These are phyloP conservation scores for Tetrapedia diversipes DNA, from an alignment of 2,888 invertebrate species.

Conservation along the genomic window DNA sequence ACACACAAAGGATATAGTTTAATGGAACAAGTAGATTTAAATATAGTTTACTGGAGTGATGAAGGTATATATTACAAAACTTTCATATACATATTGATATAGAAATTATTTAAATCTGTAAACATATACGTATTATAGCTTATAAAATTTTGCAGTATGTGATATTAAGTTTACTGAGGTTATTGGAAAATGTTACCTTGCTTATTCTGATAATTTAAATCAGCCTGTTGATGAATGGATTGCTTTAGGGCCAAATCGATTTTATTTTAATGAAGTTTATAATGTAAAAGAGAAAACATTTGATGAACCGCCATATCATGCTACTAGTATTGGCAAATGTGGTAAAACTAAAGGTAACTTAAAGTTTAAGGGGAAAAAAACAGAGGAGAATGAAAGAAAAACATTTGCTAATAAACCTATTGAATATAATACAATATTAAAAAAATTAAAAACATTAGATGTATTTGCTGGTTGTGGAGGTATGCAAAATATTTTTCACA, in stretches of 20 bases:
- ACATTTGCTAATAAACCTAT: conserved; percentile 73
- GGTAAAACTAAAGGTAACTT: conserved; percentile 88
- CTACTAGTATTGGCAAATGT: conserved; percentile 85
- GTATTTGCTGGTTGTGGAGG: conserved; percentile 95
- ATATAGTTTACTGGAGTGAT: conserved; percentile 90
- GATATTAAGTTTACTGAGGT: conserved; percentile 86
- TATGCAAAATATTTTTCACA: conserved; percentile 65
- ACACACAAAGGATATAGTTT: conserved; percentile 85
- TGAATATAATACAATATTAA: conserved; percentile 80
- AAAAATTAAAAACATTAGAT: conserved; percentile 88
- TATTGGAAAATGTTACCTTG: conserved; percentile 88
- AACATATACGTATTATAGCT: background rate
- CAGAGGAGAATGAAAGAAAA: conserved; percentile 64
- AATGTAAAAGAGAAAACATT: conserved; percentile 85
- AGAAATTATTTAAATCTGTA: background rate
- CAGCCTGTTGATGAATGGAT: conserved; percentile 85
- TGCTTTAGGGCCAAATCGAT: conserved; percentile 86
- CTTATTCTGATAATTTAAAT: conserved; percentile 86
- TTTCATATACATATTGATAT: background rate
- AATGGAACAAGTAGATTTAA: conserved; percentile 87
- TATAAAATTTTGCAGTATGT: conserved; percentile 79
- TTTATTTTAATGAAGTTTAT: conserved; percentile 90
- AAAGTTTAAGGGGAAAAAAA: conserved; percentile 84
- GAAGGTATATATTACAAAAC: conserved; percentile 85
- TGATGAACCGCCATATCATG: conserved; percentile 86